Percentiles rank a stretch among this genome's conserved stretches.
Evolutionary conservation across 2,797 vertebrate species (phyloP).

Genomic region (Rhabdophis nuchalis): DNA sequence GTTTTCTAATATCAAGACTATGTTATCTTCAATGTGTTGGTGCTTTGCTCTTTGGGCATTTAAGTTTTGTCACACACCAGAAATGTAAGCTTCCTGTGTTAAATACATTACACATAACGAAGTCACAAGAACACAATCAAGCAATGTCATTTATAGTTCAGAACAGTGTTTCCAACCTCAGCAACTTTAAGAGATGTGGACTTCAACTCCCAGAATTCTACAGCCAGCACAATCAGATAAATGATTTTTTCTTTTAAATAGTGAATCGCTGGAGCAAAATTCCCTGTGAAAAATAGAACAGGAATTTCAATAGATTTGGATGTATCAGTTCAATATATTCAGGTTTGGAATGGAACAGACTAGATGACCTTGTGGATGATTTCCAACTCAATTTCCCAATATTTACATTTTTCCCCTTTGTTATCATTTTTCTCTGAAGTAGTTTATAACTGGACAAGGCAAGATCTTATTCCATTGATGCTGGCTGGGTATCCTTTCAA

Average conservation of each 20-base stretch:
- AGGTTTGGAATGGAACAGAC: not conserved
- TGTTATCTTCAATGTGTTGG: not conserved
- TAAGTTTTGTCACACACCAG: not conserved
- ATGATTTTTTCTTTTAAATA: not conserved
- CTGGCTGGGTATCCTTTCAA: conserved; percentile 54
- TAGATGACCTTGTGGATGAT: conserved; percentile 23
- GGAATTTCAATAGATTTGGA: not conserved
- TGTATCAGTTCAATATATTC: not conserved
- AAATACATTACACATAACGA: not conserved
- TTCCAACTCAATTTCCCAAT: conserved; percentile 15
- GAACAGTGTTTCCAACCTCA: not conserved
- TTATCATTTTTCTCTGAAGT: conserved; percentile 53
- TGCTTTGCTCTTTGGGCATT: not conserved
- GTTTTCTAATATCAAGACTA: not conserved
- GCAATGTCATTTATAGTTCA: not conserved
- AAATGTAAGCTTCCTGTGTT: not conserved
- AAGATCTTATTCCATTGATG: conserved; percentile 53
- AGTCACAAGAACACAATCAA: not conserved
- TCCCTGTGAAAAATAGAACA: not conserved
- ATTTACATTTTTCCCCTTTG: conserved; percentile 45
- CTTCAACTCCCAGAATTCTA: not conserved
- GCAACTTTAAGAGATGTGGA: not conserved
- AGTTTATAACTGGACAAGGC: conserved; percentile 48
- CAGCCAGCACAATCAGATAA: not conserved
- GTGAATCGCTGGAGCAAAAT: not conserved